Conservation (phyloP, 2,797 vertebrate genomes). For the Anableps anableps region DNA sequence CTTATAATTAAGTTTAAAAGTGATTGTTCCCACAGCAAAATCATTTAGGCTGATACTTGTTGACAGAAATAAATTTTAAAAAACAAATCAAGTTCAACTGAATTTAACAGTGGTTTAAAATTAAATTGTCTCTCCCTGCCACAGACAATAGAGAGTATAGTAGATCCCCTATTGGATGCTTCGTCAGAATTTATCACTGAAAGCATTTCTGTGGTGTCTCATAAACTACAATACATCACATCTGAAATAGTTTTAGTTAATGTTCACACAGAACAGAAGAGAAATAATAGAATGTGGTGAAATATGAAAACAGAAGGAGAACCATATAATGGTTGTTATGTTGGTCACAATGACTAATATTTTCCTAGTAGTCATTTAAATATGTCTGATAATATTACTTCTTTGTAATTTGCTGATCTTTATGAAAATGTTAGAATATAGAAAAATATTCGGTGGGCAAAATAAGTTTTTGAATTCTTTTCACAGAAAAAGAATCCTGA, state of each 20-base stretch:
- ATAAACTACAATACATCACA: constrained; percentile 22
- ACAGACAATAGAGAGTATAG: constrained; percentile 40
- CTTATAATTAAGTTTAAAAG: constrained; percentile 30
- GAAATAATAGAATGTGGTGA: constrained; percentile 11
- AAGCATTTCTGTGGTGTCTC: constrained; percentile 43
- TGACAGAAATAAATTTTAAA: constrained; percentile 6
- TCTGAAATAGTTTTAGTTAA: constrained; percentile 22
- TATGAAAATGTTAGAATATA: constrained; percentile 43
- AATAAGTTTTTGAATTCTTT: neutral
- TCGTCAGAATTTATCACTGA: constrained; percentile 30
- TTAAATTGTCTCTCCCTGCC: constrained; percentile 38
- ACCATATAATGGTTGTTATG: constrained; percentile 65
- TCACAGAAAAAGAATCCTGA: neutral
- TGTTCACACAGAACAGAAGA: constrained; percentile 24
- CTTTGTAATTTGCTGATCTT: constrained; percentile 44
- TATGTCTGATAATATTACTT: constrained; percentile 46
- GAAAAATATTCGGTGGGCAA: constrained; percentile 15
- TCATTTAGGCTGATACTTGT: neutral
- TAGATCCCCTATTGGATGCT: constrained; percentile 33
- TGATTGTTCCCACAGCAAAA: constrained; percentile 40
- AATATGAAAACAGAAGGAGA: constrained; percentile 43
- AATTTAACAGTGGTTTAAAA: constrained; percentile 39
- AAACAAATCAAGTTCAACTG: constrained; percentile 17
- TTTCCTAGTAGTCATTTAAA: constrained; percentile 52
- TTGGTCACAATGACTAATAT: constrained; percentile 73